These are phyloP conservation scores for Corythornis madagascariensis DNA, from an alignment of 2,113 vertebrate species.

Conservation along the genomic window DNA sequence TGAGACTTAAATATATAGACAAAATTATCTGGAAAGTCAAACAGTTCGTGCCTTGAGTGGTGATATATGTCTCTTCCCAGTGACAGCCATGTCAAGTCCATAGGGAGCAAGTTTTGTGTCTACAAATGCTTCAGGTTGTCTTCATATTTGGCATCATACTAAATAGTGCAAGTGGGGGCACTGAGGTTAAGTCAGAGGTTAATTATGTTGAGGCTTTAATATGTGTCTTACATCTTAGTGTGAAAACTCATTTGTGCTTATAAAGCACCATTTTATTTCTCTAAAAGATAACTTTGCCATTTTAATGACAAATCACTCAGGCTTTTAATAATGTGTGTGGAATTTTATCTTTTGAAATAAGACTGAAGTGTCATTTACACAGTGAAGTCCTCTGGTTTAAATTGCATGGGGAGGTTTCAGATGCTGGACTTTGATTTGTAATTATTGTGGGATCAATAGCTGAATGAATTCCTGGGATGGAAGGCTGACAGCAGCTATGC, in stretches of 20 bases:
- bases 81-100: not conserved
- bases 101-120: not conserved
- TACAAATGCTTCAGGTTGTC: not conserved
- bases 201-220: not conserved
- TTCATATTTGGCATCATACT: not conserved
- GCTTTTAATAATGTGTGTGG: not conserved
- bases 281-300: not conserved
- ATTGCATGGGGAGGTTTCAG: not conserved
- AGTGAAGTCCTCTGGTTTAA: not conserved
- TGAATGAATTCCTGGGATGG: not conserved
- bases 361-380: not conserved
- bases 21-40: not conserved
- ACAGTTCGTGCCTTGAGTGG: not conserved
- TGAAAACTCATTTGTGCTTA: not conserved
- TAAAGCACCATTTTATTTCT: not conserved
- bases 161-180: not conserved
- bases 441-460: not conserved
- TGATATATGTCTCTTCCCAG: not conserved
- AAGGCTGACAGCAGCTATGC: not conserved
- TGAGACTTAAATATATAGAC: not conserved
- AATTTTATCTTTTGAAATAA: not conserved
- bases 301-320: not conserved
- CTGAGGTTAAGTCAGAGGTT: not conserved
- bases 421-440: not conserved
- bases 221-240: not conserved